Evolutionary conservation across 2,888 invertebrate species (phyloP).

Genomic region (Rutpela maculata): DNA sequence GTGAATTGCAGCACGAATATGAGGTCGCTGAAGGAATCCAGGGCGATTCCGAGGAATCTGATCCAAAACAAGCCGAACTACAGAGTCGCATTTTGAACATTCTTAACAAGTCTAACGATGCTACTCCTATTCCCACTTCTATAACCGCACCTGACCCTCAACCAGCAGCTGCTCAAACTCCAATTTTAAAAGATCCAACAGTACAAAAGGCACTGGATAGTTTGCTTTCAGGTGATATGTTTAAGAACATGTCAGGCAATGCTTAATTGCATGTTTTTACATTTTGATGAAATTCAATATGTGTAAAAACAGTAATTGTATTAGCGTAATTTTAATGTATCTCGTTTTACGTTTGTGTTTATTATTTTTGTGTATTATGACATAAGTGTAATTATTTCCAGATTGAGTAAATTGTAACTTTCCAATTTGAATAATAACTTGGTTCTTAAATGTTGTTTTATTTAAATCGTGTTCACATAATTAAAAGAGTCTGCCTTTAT

Average conservation of each 20-base stretch:
- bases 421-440: not conserved
- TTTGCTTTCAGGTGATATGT: slow-evolving; percentile 77
- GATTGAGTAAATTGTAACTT: slow-evolving; percentile 5
- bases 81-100: slow-evolving; percentile 88
- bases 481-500: no score
- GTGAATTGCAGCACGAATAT: slow-evolving; percentile 84
- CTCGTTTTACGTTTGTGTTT: slow-evolving; percentile 20
- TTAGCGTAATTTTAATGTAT: slow-evolving; percentile 26
- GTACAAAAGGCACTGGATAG: slow-evolving; percentile 88
- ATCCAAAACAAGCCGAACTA: slow-evolving; percentile 77
- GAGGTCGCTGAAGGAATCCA: slow-evolving; percentile 83
- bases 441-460: not conserved
- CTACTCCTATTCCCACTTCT: slow-evolving; percentile 63
- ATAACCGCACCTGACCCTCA: slow-evolving; percentile 67
- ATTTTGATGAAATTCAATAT: not conserved
- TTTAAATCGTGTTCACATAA: not conserved
- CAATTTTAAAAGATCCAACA: slow-evolving; percentile 84
- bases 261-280: not conserved
- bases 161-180: slow-evolving; percentile 66
- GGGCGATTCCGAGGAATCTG: slow-evolving; percentile 67
- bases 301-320: not conserved
- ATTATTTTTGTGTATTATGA: not conserved
- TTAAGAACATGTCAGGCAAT: slow-evolving; percentile 73
- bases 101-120: slow-evolving; percentile 76
- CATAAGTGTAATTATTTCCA: not conserved